phyloP scores from a whole-genome alignment of 2,797 vertebrate genomes.

The Selene dorsalis region DNA sequence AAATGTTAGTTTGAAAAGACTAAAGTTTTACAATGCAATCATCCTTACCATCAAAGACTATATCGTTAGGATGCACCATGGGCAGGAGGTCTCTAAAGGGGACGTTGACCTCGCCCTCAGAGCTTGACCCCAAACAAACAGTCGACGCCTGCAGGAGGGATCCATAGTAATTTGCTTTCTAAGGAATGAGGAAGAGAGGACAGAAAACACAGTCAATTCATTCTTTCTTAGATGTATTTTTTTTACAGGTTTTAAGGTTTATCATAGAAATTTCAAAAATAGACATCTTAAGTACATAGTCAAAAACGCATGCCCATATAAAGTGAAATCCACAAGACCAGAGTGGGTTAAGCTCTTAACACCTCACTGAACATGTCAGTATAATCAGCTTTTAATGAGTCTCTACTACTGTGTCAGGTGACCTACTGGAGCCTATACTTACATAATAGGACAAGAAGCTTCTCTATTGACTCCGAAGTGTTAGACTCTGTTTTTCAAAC shows the following conservation, averaged over 20 bases:
- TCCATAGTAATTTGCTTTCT: constrained; percentile 95
- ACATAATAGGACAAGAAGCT: constrained; percentile 48
- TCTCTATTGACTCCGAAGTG: constrained; percentile 9
- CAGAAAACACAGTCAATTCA: background rate
- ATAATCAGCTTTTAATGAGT: constrained; percentile 57
- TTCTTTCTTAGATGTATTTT: background rate
- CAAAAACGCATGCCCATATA: constrained; percentile 50
- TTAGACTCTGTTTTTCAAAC: constrained; percentile 11
- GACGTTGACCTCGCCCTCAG: constrained; percentile 87
- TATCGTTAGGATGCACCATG: constrained; percentile 94
- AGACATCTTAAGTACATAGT: constrained; percentile 2
- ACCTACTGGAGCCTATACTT: constrained; percentile 42
- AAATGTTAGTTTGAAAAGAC: background rate
- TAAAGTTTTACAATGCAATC: too few relatives aligned
- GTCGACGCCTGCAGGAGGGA: constrained; percentile 94
- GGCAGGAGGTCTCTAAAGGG: constrained; percentile 92
- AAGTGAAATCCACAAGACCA: constrained; percentile 35
- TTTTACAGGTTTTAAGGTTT: background rate
- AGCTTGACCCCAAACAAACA: constrained; percentile 89
- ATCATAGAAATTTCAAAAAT: background rate
- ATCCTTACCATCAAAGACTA: constrained; percentile 92
- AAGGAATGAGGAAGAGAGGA: constrained; percentile 10
- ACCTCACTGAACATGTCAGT: constrained; percentile 60
- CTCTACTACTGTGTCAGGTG: constrained; percentile 19
- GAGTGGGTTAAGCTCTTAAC: constrained; percentile 49